Evolutionary conservation across 2,888 invertebrate genomes (phyloP), one percentile per base, ranked within the genome.

Genomic region (Apamea crenata): DNA sequence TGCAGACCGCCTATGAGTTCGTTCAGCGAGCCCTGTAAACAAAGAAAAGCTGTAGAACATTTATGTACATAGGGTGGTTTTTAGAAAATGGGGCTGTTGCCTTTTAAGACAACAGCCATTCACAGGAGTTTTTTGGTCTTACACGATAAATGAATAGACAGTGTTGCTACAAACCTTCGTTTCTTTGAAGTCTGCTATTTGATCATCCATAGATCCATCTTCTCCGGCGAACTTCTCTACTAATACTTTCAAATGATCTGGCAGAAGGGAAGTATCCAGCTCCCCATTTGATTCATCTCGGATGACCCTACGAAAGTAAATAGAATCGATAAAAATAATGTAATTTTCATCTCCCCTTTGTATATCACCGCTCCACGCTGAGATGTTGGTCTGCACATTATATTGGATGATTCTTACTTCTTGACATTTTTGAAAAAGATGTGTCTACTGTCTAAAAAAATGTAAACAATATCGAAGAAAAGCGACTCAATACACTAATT

Each of bases 1-100:
- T 96, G 95, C 4, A 97, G 88, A 10, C 96, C 95, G 73, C 95
- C 91, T 7, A 96, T 93, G 3, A 97, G 92, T 85, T 96, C 96
- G 59, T 93, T 93, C 70, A 97, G 88, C 0, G 95, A 94, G 1
- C 90, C 89, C 96, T 96, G 91, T 0, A 84, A 90, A 67, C 1
- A 72, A 77, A 78, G 6, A 6, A 65, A n/a, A 67, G 29, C 29
- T 69, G 36, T 29, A 82, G 21, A 36, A 18, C 6, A 56, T 71
- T 36, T 56, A 71, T 36, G 3, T 36, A 18, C 36, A 36, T n/a
- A 12, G 6, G 6, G 10, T 18, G 10, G 10, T 25, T 47, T 44
- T 67, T 47, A 21, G 3, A 21, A 18, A 44, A 68, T 29, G 5
- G 6, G n/a, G n/a, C 16, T 40, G 16, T 40, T 44, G 10, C 21